phyloP scores from a whole-genome alignment of 2,888 invertebrate species.

The Merodon equestris region DNA sequence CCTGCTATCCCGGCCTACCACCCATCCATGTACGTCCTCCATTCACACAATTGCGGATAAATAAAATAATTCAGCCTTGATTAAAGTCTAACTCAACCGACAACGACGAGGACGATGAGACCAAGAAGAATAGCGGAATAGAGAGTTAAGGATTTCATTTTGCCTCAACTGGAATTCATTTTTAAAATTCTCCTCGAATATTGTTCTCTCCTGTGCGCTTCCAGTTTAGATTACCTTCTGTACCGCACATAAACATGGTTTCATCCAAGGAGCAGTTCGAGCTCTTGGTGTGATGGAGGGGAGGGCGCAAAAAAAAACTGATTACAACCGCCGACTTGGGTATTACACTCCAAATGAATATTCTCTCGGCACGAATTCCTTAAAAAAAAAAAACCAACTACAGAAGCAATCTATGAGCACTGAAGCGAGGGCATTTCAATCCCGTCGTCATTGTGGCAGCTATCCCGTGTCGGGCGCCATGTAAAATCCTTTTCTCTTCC shows the following conservation, averaged over 20 bases:
- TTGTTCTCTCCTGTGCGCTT: conserved; percentile 11
- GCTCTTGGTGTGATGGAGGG: background rate
- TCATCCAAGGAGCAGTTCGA: conserved; percentile 5
- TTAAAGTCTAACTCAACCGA: conserved; percentile 49
- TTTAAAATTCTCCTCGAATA: conserved; percentile 21
- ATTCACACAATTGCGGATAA: conserved; percentile 3
- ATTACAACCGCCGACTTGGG: conserved; percentile 59
- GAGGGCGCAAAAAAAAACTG: conserved; percentile 20
- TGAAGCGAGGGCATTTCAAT: conserved; percentile 60
- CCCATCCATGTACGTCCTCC: background rate
- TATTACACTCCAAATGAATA: conserved; percentile 61
- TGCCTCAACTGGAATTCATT: conserved; percentile 19
- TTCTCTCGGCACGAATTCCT: conserved; percentile 21
- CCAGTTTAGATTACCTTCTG: conserved; percentile 50
- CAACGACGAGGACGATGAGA: conserved; percentile 1
- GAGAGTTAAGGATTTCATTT: conserved; percentile 1
- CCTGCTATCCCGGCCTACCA: background rate
- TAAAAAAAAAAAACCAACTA: conserved; percentile 5
- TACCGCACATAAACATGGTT: conserved; percentile 57
- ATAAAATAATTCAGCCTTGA: conserved; percentile 60
- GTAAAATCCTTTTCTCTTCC: conserved; percentile 31
- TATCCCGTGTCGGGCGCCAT: conserved; percentile 29
- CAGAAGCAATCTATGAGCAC: conserved; percentile 49
- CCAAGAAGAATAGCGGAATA: background rate
- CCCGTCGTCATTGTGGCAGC: conserved; percentile 21